These are phyloP conservation scores for Cephus sareptanus DNA, from an alignment of 2,888 invertebrate genomes.

Conservation along the genomic window DNA sequence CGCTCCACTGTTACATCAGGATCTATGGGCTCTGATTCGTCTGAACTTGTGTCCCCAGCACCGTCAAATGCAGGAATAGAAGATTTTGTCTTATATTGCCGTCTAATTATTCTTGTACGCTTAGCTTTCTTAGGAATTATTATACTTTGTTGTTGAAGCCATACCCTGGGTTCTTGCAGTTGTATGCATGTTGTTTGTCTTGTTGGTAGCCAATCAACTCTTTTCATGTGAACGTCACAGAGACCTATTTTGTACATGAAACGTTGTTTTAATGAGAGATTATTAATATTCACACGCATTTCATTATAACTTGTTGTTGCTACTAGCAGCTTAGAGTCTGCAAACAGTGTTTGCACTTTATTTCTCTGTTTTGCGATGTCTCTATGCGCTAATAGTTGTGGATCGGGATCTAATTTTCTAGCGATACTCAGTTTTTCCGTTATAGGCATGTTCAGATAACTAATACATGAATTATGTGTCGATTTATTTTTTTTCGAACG, in stretches of 20 bases:
- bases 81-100: constrained; percentile 2
- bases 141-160: constrained; percentile 27
- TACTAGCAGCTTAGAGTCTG: constrained; percentile 16
- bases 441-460: not conserved
- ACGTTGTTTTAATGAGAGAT: constrained; percentile 12
- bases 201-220: constrained; percentile 9
- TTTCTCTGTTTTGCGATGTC: not conserved
- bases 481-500: not conserved
- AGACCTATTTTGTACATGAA: constrained; percentile 18
- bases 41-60: constrained; percentile 40
- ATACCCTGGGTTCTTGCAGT: constrained; percentile 24
- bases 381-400: not conserved
- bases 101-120: not conserved
- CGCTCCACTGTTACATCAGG: constrained; percentile 43
- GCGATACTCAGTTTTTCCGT: not conserved
- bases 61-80: constrained; percentile 51
- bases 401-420: not conserved
- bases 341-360: constrained; percentile 3
- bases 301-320: constrained; percentile 14
- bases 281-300: not conserved
- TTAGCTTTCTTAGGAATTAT: constrained; percentile 21
- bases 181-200: constrained; percentile 15
- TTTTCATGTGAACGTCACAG: constrained; percentile 12
- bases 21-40: constrained; percentile 43
- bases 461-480: not conserved